Evolutionary conservation across 2,113 vertebrate species (phyloP).

Genomic region (Cavia aperea): DNA sequence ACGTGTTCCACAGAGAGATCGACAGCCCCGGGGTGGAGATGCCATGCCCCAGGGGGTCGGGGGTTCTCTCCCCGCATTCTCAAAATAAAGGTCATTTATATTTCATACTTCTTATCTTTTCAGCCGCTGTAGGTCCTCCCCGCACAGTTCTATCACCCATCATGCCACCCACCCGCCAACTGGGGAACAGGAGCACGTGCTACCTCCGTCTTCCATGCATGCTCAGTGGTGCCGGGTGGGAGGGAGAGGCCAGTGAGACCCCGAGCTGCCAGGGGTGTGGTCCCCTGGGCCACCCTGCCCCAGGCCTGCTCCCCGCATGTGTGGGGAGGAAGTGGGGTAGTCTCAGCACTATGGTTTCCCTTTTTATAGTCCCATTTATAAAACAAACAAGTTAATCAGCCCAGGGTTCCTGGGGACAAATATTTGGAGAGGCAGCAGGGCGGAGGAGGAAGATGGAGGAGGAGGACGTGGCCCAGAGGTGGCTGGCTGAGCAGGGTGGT

Average conservation of each 20-base stretch:
- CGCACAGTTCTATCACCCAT: too few relatives aligned
- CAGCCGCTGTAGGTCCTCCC: too few relatives aligned
- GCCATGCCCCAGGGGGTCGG: too few relatives aligned
- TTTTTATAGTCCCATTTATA: constrained; percentile 22
- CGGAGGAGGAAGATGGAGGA: background rate
- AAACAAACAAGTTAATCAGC: constrained; percentile 25
- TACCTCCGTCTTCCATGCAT: background rate
- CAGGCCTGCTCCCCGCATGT: background rate
- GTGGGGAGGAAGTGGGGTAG: background rate
- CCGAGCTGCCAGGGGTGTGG: background rate
- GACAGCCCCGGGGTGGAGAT: too few relatives aligned
- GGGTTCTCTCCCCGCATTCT: too few relatives aligned
- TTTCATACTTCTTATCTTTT: too few relatives aligned
- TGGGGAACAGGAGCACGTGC: background rate
- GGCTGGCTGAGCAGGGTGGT: background rate
- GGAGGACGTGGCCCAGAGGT: background rate
- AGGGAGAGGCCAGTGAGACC: background rate
- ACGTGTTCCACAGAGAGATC: too few relatives aligned
- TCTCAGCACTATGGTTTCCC: background rate
- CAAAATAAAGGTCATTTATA: too few relatives aligned
- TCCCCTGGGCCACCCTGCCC: background rate
- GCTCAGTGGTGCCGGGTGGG: background rate
- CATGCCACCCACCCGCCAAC: background rate
- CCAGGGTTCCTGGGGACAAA: background rate
- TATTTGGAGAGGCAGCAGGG: background rate